These are phyloP conservation scores for Mythimna ferrago DNA, from an alignment of 2,888 invertebrate genomes.

Conservation along the genomic window DNA sequence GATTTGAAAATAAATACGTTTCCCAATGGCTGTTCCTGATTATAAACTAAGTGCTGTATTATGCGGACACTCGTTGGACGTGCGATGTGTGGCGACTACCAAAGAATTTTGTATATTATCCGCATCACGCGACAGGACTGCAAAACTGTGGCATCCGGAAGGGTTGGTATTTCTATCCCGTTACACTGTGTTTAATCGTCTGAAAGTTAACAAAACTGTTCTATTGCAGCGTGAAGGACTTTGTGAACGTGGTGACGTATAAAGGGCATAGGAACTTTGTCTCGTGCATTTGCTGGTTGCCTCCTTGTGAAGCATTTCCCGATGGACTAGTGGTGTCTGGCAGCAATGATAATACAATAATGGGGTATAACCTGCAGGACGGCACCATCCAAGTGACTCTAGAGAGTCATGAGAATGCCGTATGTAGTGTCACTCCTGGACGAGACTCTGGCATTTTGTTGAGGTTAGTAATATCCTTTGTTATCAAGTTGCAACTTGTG, in stretches of 20 bases:
- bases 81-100: slow-evolving; percentile 93
- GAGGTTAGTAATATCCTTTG: slow-evolving; percentile 73
- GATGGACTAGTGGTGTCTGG: slow-evolving; percentile 96
- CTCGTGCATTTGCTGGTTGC: slow-evolving; percentile 94
- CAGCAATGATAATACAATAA: slow-evolving; percentile 96
- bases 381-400: slow-evolving; percentile 92
- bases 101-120: slow-evolving; percentile 95
- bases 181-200: slow-evolving; percentile 22
- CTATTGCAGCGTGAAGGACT: slow-evolving; percentile 90
- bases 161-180: slow-evolving; percentile 87
- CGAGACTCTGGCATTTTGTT: slow-evolving; percentile 82
- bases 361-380: slow-evolving; percentile 94
- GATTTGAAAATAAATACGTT: slow-evolving; percentile 65
- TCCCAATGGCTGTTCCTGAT: slow-evolving; percentile 87
- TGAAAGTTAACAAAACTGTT: slow-evolving; percentile 34
- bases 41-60: slow-evolving; percentile 96
- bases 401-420: slow-evolving; percentile 94
- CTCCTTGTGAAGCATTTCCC: slow-evolving; percentile 93
- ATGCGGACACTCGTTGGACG: slow-evolving; percentile 96
- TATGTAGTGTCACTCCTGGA: slow-evolving; percentile 89
- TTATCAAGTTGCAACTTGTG: slow-evolving; percentile 18
- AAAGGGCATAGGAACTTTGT: slow-evolving; percentile 97
- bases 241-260: slow-evolving; percentile 92
- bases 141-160: slow-evolving; percentile 96
- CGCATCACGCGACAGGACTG: slow-evolving; percentile 96